Evolutionary conservation across 2,113 vertebrate species (phyloP), one percentile per base, ranked within the genome.

Genomic region (Microcebus tavaratra): DNA sequence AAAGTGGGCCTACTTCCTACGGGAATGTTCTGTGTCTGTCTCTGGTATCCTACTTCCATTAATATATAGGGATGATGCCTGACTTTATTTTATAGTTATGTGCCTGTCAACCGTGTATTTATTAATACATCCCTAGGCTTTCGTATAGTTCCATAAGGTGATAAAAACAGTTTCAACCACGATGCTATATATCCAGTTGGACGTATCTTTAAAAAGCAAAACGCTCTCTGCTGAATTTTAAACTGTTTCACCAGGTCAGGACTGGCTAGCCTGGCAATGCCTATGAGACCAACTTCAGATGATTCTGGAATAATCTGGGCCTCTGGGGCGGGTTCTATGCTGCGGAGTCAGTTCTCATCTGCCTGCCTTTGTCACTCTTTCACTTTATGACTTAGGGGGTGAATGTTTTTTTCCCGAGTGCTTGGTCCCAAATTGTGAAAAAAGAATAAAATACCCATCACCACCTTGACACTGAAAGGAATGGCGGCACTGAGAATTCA

Each of bases 91-190:
- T 88, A 53, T 72, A 55, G 23, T 17, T 36, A 84, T 27, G 53
- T 42, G n/a, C 9, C 80, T 81, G 76, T 81, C 95, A 94, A 50
- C 76, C 18, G 27, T 50, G 4, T 67, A 36, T 42, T 70, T 90
- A 94, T 96, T 92, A 94, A 61, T 59, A 76, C 3, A 45, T 36
- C 34, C 80, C 53, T 27, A 59, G 65, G 65, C 34, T 95, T 90
- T 85, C 61, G 39, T 21, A 18, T 65, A 84, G 50, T 92, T 96
- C 29, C 25, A 34, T 25, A 61, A 70, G 76, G 53, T 80, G 10
- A 81, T 95, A 53, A 86, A 91, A 85, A 80, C 15, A 36, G 31
- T 73, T 65, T 81, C 84, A 65, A 27, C 0, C 6, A n/a, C 1
- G 1, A 90, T 89, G 50, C 8, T 80, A 34, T 80, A 42, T 29